Evolutionary conservation across 1,140 invertebrate species (phyloP).

Genomic region (Octopus sinensis): DNA sequence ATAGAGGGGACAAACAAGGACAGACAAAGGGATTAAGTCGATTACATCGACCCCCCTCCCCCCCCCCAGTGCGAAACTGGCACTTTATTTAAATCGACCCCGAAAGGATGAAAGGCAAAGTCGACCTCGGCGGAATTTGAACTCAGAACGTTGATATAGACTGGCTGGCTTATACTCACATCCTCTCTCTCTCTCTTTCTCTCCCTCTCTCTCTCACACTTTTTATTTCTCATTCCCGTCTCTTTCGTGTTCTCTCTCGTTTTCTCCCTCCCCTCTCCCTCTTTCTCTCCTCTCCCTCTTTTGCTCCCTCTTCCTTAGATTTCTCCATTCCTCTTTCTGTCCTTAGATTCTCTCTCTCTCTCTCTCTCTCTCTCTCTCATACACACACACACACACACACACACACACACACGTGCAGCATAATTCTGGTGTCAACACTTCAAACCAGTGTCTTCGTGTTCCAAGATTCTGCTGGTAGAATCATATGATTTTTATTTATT

Average conservation of each 20-base stretch:
- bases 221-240: not conserved
- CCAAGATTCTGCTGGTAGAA: too few species aligned
- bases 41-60: too few species aligned
- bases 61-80: too few species aligned
- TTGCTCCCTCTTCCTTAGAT: not conserved
- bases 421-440: not conserved
- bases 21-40: too few species aligned
- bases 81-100: too few species aligned
- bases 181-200: not conserved
- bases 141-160: too few species aligned
- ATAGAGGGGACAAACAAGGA: too few species aligned
- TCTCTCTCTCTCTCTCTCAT: not conserved
- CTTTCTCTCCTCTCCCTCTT: not conserved
- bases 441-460: too few species aligned
- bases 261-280: not conserved
- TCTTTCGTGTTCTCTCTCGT: not conserved
- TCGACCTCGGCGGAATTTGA: too few species aligned
- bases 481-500: too few species aligned
- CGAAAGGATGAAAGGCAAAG: too few species aligned
- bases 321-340: not conserved
- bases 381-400: not conserved
- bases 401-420: not conserved
- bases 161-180: too few species aligned
- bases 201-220: not conserved
- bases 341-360: not conserved